Base-by-base conservation (phyloP, 2,113 vertebrate genomes). In the Serinus canaria region DNA sequence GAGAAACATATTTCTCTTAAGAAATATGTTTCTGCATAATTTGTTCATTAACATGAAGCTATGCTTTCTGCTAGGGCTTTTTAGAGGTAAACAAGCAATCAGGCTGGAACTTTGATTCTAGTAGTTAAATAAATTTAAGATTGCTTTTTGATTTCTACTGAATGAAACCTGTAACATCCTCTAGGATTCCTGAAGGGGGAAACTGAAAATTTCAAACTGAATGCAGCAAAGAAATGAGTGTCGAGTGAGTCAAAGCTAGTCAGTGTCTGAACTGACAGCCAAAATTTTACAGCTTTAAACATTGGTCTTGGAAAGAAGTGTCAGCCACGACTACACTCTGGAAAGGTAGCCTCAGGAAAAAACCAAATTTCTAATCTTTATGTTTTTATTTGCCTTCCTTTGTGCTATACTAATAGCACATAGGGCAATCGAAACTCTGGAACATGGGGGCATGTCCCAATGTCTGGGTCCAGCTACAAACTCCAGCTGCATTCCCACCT, bases 371-470 rank as follows among this genome's bases (percentile, higher is more conserved):
- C 8, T 49, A 37, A 5, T 78, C n/a, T 69, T 55, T 52, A 8
- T 56, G 43, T 77, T 73, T 15, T n/a, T 46, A 49, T 24, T 66
- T 84, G 18, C 53, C 35, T 68, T 83, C 5, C 11, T 64, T 93
- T 88, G 37, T 75, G 24, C 75, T 85, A 7, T 25, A 31, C 28
- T 35, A 50, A 33, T 33, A 69, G 50, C 15, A 77, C 10, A 17
- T 39, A 62, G 49, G 10, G 14, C 21, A 77, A 15, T 60, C 23
- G 56, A 47, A 91, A 56, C 22, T 69, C 12, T 80, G 23, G 50
- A 69, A 47, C 0, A 0, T 43, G 10, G 11, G 20, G 11, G 3
- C 18, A 21, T 35, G 9, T 73, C 30, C 14, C 55, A 66, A 0
- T 1, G 1, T 60, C 63, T 83, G 50, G 4, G 13, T 66, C 46